Evolutionary conservation across 1,140 invertebrate genomes (phyloP), one percentile per base, ranked within the genome.

Genomic region (Pemphigus obesinymphae): DNA sequence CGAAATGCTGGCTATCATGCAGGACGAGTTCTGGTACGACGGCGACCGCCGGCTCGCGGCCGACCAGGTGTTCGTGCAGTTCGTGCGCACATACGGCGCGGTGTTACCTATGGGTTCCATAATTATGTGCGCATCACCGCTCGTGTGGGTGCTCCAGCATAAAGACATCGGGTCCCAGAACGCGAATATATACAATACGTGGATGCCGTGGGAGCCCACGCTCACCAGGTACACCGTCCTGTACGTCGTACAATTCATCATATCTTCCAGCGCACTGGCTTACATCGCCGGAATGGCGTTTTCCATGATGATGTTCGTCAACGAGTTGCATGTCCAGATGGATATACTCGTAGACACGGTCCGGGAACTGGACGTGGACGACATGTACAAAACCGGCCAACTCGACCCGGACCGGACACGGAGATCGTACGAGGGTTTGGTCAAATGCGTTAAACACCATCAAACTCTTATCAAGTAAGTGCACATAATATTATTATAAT

Each of bases 161-260:
- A 11, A 23, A 1, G 26, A 72, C 40, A 72, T 72, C 43, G 7
- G 48, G 5, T 72, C 68, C 23, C 68, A 40, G 43, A 40, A 40
- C 43, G 68, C 68, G 15, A 23, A 48, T 40, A 72, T 72, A 72
- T 72, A 48, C 40, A 40, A 40, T 23, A 72, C 48, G 68, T 72
- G 68, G 68, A 72, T 40, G 68, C 68, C 68, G 15, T 72, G 68
- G 68, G 26, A 29, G 6, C 6, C 48, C 5, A 72, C 68, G 23
- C 0, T 4, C 43, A 15, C 40, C 26, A 8, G n/a, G 43, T 72
- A 72, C 68, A 40, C 43, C 0, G 23, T 5, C 15, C 11, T 23
- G 68, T 72, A 72, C 68, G 23, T 13, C 23, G 15, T 29, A 13
- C 68, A 72, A n/a, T 72, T 72, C 23, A 26, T 48, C 15, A 40